These are phyloP conservation scores for Tachina fera DNA, from an alignment of 2,888 invertebrate species.

Conservation along the genomic window DNA sequence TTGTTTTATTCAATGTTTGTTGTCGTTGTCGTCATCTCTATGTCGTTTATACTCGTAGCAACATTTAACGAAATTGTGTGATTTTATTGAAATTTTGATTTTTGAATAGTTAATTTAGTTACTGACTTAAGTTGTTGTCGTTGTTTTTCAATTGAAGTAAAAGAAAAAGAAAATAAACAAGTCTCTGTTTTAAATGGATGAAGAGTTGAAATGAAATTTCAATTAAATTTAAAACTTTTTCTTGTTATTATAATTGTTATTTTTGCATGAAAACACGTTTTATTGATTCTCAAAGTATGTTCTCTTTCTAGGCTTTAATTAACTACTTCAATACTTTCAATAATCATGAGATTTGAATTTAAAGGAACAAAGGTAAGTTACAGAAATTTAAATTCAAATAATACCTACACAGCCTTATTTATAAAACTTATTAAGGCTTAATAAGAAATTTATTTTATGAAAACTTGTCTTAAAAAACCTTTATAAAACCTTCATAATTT, in stretches of 20 bases:
- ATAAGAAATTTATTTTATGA: no score
- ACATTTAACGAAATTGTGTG: slow-evolving; percentile 54
- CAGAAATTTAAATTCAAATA: neutral
- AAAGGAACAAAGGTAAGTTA: neutral
- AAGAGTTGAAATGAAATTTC: no score
- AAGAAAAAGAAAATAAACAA: slow-evolving; percentile 14
- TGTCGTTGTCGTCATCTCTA: slow-evolving; percentile 14
- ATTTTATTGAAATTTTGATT: slow-evolving; percentile 38
- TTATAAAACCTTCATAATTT: no score
- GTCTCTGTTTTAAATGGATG: no score
- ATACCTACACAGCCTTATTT: no score
- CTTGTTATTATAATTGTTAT: no score
- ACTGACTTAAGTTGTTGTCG: neutral
- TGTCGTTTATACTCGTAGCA: slow-evolving; percentile 27
- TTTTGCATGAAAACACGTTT: neutral
- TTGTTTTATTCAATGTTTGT: slow-evolving; percentile 25
- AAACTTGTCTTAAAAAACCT: no score
- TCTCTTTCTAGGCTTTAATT: slow-evolving; percentile 3
- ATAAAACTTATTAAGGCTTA: no score
- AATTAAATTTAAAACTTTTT: no score
- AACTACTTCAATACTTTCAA: neutral
- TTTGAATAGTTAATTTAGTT: neutral
- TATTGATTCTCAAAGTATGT: slow-evolving; percentile 2
- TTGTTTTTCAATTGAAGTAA: slow-evolving; percentile 10
- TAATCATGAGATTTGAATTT: neutral